Evolutionary conservation across 2,797 vertebrate species (phyloP).

Genomic region (Mallotus villosus): DNA sequence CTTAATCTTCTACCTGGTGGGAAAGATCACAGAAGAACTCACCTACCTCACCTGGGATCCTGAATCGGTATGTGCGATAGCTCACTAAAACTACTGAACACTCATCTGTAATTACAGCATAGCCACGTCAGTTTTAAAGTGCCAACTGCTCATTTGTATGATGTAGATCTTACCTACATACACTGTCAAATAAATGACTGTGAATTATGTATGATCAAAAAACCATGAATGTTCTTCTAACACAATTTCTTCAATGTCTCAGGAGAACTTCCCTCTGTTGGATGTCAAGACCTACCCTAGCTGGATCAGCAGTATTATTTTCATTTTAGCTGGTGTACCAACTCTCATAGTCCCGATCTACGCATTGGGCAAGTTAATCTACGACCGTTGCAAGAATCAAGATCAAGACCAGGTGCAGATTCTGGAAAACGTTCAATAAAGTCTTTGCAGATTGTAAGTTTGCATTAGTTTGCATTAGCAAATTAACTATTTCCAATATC

Average conservation of each 20-base stretch:
- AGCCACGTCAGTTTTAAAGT: background rate
- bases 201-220: too few relatives aligned
- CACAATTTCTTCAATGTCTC: background rate
- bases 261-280: conserved; percentile 36
- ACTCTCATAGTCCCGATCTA: conserved; percentile 76
- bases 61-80: conserved; percentile 36
- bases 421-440: too few relatives aligned
- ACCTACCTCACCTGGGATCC: conserved; percentile 74
- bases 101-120: background rate
- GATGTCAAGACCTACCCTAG: conserved; percentile 66
- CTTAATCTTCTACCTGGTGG: conserved; percentile 80
- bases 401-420: too few relatives aligned
- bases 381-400: conserved; percentile 47
- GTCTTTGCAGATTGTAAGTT: too few relatives aligned
- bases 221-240: background rate
- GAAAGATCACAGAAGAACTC: conserved; percentile 70
- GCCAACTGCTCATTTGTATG: too few relatives aligned
- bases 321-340: conserved; percentile 82
- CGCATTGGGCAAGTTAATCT: conserved; percentile 75
- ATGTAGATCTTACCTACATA: too few relatives aligned
- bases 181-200: too few relatives aligned
- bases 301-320: conserved; percentile 82
- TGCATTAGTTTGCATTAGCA: too few relatives aligned
- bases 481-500: too few relatives aligned
- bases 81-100: background rate